A percentile compares a stretch with the other conserved stretches of the same genome.
Evolutionary conservation across 1,140 invertebrate genomes (phyloP).

Genomic region (Lordiphosa stackelbergi): DNA sequence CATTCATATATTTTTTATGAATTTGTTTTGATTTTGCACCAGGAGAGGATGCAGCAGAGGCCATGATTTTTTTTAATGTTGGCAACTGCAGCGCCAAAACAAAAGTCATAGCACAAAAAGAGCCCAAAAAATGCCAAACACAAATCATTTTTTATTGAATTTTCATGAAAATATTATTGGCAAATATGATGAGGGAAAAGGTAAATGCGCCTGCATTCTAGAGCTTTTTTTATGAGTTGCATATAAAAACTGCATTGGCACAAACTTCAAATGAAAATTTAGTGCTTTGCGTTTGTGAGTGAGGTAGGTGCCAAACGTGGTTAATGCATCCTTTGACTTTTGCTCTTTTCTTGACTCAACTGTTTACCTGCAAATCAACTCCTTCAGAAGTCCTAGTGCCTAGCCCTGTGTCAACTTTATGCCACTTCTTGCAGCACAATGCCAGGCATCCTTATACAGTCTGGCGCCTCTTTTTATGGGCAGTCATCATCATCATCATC

Average conservation of each 20-base stretch:
- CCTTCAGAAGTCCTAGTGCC: constrained; percentile 29
- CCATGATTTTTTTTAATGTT: constrained; percentile 61
- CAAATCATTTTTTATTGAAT: constrained; percentile 75
- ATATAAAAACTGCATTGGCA: constrained; percentile 14
- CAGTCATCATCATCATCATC: constrained; percentile 38
- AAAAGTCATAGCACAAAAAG: constrained; percentile 41
- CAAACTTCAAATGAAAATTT: constrained; percentile 11
- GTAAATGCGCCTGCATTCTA: constrained; percentile 46
- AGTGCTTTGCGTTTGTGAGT: background rate
- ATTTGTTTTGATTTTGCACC: constrained; percentile 62
- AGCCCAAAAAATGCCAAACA: constrained; percentile 42
- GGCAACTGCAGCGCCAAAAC: constrained; percentile 48
- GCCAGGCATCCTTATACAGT: constrained; percentile 59
- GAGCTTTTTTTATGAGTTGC: constrained; percentile 21
- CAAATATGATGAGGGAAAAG: constrained; percentile 43
- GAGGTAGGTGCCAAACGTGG: background rate
- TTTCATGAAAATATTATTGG: constrained; percentile 74
- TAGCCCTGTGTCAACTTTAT: constrained; percentile 65
- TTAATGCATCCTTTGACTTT: constrained; percentile 31
- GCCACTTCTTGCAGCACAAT: constrained; percentile 63
- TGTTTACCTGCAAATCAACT: constrained; percentile 71
- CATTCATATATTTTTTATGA: constrained; percentile 26
- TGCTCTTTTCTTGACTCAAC: constrained; percentile 58
- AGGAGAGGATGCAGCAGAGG: constrained; percentile 40
- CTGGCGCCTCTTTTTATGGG: constrained; percentile 69